Conservation (phyloP, 2,888 invertebrate genomes). For the Fragum whitleyi region DNA sequence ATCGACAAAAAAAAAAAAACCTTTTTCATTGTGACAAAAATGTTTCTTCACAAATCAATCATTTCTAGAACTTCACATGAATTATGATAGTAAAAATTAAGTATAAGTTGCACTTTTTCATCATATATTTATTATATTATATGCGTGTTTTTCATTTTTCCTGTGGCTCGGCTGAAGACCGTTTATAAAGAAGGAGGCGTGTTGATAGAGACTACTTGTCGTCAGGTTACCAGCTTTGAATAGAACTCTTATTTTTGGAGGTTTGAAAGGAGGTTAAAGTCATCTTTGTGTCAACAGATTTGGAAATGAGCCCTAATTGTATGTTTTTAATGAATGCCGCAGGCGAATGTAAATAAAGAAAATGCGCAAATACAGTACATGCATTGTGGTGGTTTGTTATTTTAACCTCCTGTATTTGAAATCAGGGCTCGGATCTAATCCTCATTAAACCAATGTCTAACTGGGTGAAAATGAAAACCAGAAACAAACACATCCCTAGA, state of each 20-base stretch:
- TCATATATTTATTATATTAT: too few species aligned
- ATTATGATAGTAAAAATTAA: too few species aligned
- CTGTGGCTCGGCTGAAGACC: too few species aligned
- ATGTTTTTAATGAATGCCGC: constrained; percentile 1
- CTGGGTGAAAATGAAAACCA: neutral
- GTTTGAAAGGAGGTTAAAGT: neutral
- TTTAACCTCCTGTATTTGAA: neutral
- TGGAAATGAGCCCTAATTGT: neutral
- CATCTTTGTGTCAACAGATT: neutral
- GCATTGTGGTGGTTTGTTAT: constrained; percentile 1
- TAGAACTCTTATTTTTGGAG: neutral
- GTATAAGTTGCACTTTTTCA: too few species aligned
- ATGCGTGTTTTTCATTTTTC: too few species aligned
- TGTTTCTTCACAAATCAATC: too few species aligned
- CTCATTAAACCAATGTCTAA: neutral
- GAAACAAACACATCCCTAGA: too few species aligned
- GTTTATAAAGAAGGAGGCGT: neutral
- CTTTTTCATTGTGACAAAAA: too few species aligned
- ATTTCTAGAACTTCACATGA: too few species aligned
- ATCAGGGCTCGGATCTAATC: neutral
- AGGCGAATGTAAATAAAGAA: neutral
- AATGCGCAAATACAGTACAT: neutral
- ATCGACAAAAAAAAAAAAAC: too few species aligned
- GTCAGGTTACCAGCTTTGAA: constrained; percentile 1
- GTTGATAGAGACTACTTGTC: neutral